phyloP scores from a whole-genome alignment of 2,113 vertebrate species.

The Diphyllodes magnificus region DNA sequence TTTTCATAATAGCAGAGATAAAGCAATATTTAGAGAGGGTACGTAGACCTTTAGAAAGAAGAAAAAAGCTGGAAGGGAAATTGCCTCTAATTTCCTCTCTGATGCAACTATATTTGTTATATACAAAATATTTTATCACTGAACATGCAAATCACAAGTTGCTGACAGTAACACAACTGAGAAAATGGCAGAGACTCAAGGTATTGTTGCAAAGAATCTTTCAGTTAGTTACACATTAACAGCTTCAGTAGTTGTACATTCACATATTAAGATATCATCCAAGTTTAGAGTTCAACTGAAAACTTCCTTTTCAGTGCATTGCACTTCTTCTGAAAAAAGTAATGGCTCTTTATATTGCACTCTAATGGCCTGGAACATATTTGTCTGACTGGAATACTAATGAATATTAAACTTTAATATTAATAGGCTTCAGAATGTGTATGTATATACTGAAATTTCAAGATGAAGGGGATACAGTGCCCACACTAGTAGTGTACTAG shows the following conservation, averaged over 20 bases:
- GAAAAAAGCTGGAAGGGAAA: not conserved
- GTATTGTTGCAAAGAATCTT: conserved; percentile 1
- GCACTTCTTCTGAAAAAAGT: not conserved
- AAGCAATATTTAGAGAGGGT: not conserved
- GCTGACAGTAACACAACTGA: not conserved
- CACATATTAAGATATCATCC: not conserved
- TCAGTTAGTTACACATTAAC: conserved; percentile 45
- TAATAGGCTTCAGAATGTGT: not conserved
- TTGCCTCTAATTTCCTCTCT: not conserved
- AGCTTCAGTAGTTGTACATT: not conserved
- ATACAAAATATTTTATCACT: not conserved
- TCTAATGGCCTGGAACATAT: not conserved
- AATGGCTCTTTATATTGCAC: not conserved
- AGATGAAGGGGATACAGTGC: not conserved
- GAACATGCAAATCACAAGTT: not conserved
- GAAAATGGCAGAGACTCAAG: not conserved
- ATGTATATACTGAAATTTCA: not conserved
- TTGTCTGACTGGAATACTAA: not conserved
- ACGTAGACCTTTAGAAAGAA: not conserved
- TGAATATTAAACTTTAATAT: not conserved
- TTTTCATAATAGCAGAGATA: not conserved
- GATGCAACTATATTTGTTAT: not conserved
- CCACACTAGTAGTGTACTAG: not conserved
- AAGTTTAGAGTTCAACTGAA: not conserved
- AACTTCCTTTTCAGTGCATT: not conserved